Evolutionary conservation across 2,888 invertebrate species (phyloP), one percentile per base, ranked within the genome.

Genomic region (Catocala nupta): DNA sequence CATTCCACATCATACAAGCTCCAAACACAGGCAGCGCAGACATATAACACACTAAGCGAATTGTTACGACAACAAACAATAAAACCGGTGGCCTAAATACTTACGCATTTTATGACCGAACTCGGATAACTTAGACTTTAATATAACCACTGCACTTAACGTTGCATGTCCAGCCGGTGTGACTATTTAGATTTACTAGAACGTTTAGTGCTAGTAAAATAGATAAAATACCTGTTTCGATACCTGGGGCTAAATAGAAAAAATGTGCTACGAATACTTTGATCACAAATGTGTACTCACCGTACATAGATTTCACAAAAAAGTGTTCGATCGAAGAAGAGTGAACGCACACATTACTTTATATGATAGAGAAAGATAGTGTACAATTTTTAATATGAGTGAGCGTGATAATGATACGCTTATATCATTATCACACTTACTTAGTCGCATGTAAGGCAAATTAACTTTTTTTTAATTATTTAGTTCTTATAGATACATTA

Each of bases 61-160:
- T 57, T 13, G n/a, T 56, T 53, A 39, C 56, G 11, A 55, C 56
- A 60, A 5, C n/a, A 11, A 80, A 84, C 84, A 87, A 88, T 89
- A 87, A 89, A 88, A 84, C 81, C 60, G 68, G 59, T 86, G 86
- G 70, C 87, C 87, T 75, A 84, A 84, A 88, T 90, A 82, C 81
- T 80, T 80, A 68, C 51, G 60, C 80, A 79, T 83, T 87, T 88
- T 88, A 87, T 86, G 84, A 84, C 80, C 82, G 70, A 81, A 80
- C 77, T 81, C 70, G 73, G 71, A 65, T 75, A 75, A 80, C 77
- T 75, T 74, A 75, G 67, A 72, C 73, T 65, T 64, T 61, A 56
- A 44, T 12, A 44, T 62, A 49, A 61, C 50, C 52, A 70, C 55
- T 59, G 60, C 48, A 65, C 51, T 66, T 61, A 64, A 44, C 52